phyloP scores from a whole-genome alignment of 2,888 invertebrate genomes.

The Rotaria macrura region DNA sequence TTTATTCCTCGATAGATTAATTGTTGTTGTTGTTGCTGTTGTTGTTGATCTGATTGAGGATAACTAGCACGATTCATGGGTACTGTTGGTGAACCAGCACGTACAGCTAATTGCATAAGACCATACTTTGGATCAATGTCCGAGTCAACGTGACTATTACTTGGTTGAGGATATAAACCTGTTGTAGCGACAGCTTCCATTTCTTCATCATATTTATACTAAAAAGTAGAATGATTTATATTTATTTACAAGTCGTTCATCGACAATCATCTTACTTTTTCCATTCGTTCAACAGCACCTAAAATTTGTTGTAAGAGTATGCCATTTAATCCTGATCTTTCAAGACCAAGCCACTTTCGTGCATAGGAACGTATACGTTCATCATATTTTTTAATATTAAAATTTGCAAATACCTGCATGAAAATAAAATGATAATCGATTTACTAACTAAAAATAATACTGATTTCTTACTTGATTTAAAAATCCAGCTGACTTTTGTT shows the following conservation, averaged over 20 bases:
- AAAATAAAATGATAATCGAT: no score
- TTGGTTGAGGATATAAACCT: neutral
- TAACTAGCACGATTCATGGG: neutral
- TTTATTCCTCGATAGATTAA: neutral
- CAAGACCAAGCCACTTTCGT: constrained; percentile 29
- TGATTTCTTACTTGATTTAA: constrained; percentile 26
- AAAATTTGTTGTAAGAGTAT: constrained; percentile 31
- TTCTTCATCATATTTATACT: neutral
- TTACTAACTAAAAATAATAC: neutral
- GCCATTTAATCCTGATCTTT: constrained; percentile 23
- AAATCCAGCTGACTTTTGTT: constrained; percentile 27
- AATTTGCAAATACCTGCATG: neutral
- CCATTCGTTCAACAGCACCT: constrained; percentile 27
- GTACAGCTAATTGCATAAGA: neutral
- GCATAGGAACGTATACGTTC: neutral
- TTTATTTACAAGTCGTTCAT: neutral
- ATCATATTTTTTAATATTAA: constrained; percentile 19
- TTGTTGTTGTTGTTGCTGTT: no score
- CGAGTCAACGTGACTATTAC: neutral
- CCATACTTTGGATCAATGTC: neutral
- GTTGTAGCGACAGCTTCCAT: neutral
- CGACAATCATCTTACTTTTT: neutral
- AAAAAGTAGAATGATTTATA: neutral
- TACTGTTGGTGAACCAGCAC: neutral
- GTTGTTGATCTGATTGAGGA: neutral